Conservation (phyloP, 2,888 invertebrate genomes). For the Cephonodes hylas region DNA sequence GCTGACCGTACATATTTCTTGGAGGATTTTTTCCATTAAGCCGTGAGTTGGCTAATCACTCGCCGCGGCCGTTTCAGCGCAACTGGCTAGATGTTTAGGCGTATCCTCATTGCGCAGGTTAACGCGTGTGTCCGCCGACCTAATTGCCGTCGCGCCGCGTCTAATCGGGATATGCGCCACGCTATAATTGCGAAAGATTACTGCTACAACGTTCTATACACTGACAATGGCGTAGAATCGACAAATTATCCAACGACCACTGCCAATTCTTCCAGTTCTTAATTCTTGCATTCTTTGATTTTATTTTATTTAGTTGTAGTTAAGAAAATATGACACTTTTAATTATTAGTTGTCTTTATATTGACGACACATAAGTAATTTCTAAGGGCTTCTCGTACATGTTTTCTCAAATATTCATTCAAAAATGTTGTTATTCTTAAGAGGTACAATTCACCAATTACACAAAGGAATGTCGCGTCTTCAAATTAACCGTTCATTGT, state of each 20-base stretch:
- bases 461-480: constrained; percentile 39
- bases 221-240: constrained; percentile 23
- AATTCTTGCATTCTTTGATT: neutral
- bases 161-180: constrained; percentile 80
- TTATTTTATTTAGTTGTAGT: too few relatives aligned
- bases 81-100: constrained; percentile 69
- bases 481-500: constrained; percentile 49
- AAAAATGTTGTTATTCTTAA: neutral
- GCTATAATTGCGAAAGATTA: constrained; percentile 78
- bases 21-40: constrained; percentile 59
- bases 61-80: constrained; percentile 58
- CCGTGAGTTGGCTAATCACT: constrained; percentile 53
- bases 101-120: constrained; percentile 78
- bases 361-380: too few relatives aligned
- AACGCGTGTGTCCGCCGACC: constrained; percentile 79
- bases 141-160: constrained; percentile 75
- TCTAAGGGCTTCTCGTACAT: too few relatives aligned
- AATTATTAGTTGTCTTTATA: too few relatives aligned
- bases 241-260: constrained; percentile 11
- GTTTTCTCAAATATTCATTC: too few relatives aligned
- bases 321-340: too few relatives aligned
- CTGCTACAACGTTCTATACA: constrained; percentile 37
- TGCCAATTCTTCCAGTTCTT: constrained; percentile 9
- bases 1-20: constrained; percentile 59
- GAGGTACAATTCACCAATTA: neutral